phyloP scores from a whole-genome alignment of 2,797 vertebrate genomes.

The Arremon brunneinucha region DNA sequence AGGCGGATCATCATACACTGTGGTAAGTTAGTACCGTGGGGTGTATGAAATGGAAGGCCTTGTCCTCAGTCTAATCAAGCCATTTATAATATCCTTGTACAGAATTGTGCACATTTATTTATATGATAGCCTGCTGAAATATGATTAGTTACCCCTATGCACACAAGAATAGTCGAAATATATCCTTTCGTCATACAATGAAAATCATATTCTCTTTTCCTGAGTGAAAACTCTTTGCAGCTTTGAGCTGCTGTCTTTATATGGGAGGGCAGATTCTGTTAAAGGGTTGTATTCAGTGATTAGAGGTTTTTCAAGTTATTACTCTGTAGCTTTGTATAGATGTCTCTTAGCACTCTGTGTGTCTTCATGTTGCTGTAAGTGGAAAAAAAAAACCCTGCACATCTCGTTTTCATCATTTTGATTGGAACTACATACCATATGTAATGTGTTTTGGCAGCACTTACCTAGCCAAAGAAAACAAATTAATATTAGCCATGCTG shows the following conservation, averaged over 20 bases:
- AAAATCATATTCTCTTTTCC: background rate
- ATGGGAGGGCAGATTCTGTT: background rate
- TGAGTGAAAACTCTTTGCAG: background rate
- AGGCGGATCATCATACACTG: background rate
- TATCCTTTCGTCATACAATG: background rate
- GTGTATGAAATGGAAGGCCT: slow-evolving; percentile 8
- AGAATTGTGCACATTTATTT: slow-evolving; percentile 13
- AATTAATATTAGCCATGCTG: slow-evolving; percentile 77
- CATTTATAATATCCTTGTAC: background rate
- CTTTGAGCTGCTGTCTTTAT: background rate
- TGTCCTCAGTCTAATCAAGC: background rate
- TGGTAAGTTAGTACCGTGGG: slow-evolving; percentile 3
- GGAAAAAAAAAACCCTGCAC: slow-evolving; percentile 19
- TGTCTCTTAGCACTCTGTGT: background rate
- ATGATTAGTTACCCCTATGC: background rate
- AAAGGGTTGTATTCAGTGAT: background rate
- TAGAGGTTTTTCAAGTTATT: slow-evolving; percentile 18
- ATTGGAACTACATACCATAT: slow-evolving; percentile 70
- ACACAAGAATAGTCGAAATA: background rate
- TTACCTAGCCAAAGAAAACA: slow-evolving; percentile 79
- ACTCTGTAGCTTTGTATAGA: background rate
- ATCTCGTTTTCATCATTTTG: slow-evolving; percentile 69
- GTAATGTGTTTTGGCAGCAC: slow-evolving; percentile 74
- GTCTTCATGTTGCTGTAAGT: slow-evolving; percentile 41
- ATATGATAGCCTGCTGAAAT: background rate